Evolutionary conservation across 2,797 vertebrate species (phyloP), one percentile per base, ranked within the genome.

Genomic region (Sebastes itinus): DNA sequence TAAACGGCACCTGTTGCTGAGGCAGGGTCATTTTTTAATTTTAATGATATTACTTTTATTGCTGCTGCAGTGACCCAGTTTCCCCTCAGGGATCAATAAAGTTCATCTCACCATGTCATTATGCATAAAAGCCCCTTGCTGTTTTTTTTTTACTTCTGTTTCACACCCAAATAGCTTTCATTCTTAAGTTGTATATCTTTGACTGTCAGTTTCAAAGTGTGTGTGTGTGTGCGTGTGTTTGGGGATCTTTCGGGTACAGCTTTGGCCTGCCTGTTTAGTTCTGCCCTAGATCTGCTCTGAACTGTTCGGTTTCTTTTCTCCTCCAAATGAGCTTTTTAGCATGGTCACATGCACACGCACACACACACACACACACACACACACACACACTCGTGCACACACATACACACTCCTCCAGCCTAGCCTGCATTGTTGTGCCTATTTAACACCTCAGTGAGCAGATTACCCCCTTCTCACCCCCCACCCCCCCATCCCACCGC

Each of bases 371-470:
- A 11, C 65, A 4, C 79, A 10, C 72, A 35, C 62, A 20, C 75
- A 25, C 72, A 23, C 85, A 49, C 86, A 22, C 28, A 12, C 60
- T 14, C 12, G 12, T 38, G 16, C 65, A 5, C 80, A 20, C 72
- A 35, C 63, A 22, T 83, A 55, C 87, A 49, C 82, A 62, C 81
- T 83, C 84, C 71, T 81, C 75, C 63, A 66, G 75, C 86, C 89
- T 73, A 83, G 91, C 84, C 94, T 92, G 94, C 95, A 96, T 97
- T 97, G 96, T 97, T 97, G 95, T 87, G 89, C 87, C 93, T 94
- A 95, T 97, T 96, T 97, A 97, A 97, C 96, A 97, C 96, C 96
- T 96, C 97, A 96, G 91, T 97, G 97, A 97, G 96, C 97, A 97
- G 97, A 97, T 97, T 97, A 95, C 93, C 90, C 91, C 95, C 94